These are phyloP conservation scores for Nemoura dubitans DNA, from an alignment of 2,888 invertebrate genomes.

Conservation along the genomic window DNA sequence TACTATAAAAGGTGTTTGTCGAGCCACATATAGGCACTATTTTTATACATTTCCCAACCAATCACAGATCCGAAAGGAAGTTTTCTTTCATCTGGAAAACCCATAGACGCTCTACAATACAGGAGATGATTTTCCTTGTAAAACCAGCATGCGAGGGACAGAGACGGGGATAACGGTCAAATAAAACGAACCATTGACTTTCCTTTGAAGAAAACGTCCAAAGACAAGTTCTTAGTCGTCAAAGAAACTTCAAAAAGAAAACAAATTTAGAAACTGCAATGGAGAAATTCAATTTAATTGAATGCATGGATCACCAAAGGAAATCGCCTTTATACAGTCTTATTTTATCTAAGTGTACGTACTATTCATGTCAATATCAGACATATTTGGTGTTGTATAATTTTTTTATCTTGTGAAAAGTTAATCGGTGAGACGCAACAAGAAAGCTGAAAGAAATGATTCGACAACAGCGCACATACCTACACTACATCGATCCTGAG, in stretches of 20 bases:
- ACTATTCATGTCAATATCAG: not conserved
- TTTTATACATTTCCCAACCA: not conserved
- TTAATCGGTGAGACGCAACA: not conserved
- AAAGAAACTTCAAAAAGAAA: slow-evolving; percentile 38
- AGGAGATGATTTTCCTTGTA: slow-evolving; percentile 4
- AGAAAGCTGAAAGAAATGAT: not conserved
- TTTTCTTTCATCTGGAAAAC: not conserved
- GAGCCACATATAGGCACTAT: not conserved
- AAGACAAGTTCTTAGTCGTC: not conserved
- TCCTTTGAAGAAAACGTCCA: slow-evolving; percentile 26
- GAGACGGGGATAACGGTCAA: slow-evolving; percentile 16
- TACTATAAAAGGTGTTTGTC: not conserved
- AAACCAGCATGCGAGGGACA: not conserved
- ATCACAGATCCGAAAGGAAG: not conserved
- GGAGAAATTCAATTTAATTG: slow-evolving; percentile 35
- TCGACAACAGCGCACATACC: too few species aligned
- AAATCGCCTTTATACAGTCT: slow-evolving; percentile 14
- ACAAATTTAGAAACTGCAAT: slow-evolving; percentile 37
- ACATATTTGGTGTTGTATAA: not conserved
- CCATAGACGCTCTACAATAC: not conserved
- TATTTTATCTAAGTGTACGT: not conserved
- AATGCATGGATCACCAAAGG: slow-evolving; percentile 30
- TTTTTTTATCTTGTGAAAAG: not conserved
- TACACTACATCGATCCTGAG: too few species aligned
- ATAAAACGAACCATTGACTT: slow-evolving; percentile 38